Percentiles rank a stretch among this genome's conserved stretches.
phyloP scores from a whole-genome alignment of 2,113 vertebrate species.

The Cygnus buccinator region DNA sequence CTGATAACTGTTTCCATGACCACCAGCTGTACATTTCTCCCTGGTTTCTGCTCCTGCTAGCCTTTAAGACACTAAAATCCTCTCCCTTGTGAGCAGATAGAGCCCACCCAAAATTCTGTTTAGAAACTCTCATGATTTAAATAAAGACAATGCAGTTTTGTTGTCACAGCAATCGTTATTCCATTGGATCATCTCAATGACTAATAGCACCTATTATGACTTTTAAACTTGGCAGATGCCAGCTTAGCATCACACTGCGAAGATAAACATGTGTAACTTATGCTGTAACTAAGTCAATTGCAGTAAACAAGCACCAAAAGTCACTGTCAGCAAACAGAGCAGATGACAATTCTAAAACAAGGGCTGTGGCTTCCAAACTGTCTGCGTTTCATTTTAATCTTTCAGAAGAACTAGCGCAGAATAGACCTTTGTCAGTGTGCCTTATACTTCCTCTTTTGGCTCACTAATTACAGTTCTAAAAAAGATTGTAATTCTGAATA shows the following conservation, averaged over 20 bases:
- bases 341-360: conserved; percentile 17
- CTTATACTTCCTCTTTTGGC: conserved; percentile 17
- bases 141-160: background rate
- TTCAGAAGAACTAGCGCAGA: background rate
- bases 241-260: conserved; percentile 11
- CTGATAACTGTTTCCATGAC: background rate
- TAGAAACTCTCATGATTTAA: background rate
- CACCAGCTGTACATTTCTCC: background rate
- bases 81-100: background rate
- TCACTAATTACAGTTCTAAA: conserved; percentile 38
- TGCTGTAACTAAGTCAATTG: conserved; percentile 53
- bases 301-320: conserved; percentile 68
- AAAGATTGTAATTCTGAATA: background rate
- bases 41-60: background rate
- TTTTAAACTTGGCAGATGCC: conserved; percentile 64
- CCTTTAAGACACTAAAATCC: background rate
- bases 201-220: conserved; percentile 48
- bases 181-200: conserved; percentile 34
- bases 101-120: background rate
- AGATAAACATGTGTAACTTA: conserved; percentile 62
- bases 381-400: conserved; percentile 45
- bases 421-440: conserved; percentile 16
- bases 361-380: conserved; percentile 36
- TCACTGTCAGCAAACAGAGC: conserved; percentile 50
- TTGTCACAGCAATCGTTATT: background rate